A percentile compares a stretch with the other conserved stretches of the same genome.
Conservation (phyloP, 2,888 invertebrate genomes). For the Ectemnius lituratus region DNA sequence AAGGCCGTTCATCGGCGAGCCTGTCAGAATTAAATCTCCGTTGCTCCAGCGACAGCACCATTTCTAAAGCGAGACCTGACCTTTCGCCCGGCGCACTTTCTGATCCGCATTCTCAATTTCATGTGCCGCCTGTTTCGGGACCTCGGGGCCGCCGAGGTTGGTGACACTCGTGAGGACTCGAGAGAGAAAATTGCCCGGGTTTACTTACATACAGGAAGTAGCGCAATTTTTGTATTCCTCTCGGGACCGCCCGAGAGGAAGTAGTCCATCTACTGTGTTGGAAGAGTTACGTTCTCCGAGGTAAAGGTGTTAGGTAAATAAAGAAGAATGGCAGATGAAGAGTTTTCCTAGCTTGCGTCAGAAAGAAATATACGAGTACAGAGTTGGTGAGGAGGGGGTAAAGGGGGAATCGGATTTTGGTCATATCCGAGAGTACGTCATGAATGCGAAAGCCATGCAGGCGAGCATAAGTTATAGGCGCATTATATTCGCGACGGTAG, state of each 20-base stretch:
- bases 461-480: constrained; percentile 63
- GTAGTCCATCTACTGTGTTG: not conserved
- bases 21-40: constrained; percentile 30
- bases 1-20: constrained; percentile 49
- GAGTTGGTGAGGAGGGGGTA: not conserved
- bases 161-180: too few species aligned
- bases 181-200: too few species aligned
- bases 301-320: constrained; percentile 8
- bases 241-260: not conserved
- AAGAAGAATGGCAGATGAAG: constrained; percentile 12
- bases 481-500: constrained; percentile 63
- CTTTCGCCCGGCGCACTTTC: constrained; percentile 15
- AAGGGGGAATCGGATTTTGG: constrained; percentile 45
- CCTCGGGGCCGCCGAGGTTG: too few species aligned
- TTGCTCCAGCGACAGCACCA: not conserved
- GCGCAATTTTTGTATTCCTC: constrained; percentile 3
- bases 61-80: not conserved
- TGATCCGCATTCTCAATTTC: constrained; percentile 35
- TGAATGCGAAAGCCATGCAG: constrained; percentile 62
- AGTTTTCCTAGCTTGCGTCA: not conserved
- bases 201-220: not conserved
- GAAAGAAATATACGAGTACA: not conserved
- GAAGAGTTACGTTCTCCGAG: constrained; percentile 1
- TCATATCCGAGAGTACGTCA: constrained; percentile 49
- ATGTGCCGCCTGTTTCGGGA: too few species aligned